Percentiles rank a stretch among this genome's conserved stretches.
Evolutionary conservation across 2,113 vertebrate genomes (phyloP).

Genomic region (Myrmecobius fasciatus): DNA sequence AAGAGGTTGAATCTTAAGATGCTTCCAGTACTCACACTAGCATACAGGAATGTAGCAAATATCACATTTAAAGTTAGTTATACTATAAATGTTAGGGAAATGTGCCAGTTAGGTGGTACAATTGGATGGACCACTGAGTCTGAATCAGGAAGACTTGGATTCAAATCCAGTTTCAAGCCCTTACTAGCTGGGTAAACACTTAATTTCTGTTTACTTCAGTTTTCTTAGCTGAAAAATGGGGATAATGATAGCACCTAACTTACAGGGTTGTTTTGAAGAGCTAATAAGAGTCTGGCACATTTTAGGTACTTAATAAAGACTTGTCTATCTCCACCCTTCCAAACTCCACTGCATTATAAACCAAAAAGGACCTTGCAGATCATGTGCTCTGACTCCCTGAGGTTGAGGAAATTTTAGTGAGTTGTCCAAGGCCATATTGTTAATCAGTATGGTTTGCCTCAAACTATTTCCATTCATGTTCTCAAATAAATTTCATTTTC

Average conservation of each 20-base stretch:
- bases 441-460: neutral
- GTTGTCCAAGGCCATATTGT: neutral
- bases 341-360: neutral
- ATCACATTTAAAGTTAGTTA: slow-evolving; percentile 30
- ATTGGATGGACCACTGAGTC: neutral
- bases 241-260: neutral
- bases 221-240: neutral
- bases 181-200: neutral
- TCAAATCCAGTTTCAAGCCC: neutral
- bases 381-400: neutral
- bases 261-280: neutral
- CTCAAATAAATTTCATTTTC: neutral
- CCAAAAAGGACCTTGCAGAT: neutral
- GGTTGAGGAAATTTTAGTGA: neutral
- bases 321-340: neutral
- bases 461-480: slow-evolving; percentile 21
- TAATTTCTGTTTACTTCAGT: neutral
- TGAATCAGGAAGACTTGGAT: neutral
- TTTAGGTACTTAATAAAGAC: neutral
- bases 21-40: neutral
- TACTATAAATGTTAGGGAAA: slow-evolving; percentile 15
- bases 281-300: neutral
- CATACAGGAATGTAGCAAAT: neutral
- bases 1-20: neutral
- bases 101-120: neutral